Base-by-base conservation (phyloP, 2,888 invertebrate genomes). In the Sarcophaga rosellei region DNA sequence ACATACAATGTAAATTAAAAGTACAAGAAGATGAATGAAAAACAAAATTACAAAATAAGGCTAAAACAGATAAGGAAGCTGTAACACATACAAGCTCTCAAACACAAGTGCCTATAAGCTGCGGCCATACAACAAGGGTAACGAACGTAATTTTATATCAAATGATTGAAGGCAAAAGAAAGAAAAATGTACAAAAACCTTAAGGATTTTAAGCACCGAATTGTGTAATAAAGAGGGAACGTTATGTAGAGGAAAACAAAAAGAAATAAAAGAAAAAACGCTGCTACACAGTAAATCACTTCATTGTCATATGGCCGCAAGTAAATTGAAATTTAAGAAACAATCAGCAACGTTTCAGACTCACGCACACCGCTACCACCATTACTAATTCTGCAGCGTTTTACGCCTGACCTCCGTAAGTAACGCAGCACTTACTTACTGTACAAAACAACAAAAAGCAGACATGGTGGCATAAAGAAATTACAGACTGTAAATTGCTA, bases 291-390 rank as follows among this genome's bases (percentile, higher is more conserved):
- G 73, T 76, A 81, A 76, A 82, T 77, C 76, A 82, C 70, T 77
- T 72, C 59, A 77, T 82, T 81, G 81, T 81, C 74, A 81, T 75
- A 81, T 74, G 63, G 82, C 82, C 76, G 70, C 72, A 82, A 82
- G 76, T 76, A 77, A 82, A 82, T 82, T 82, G 82, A 82, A 82
- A 77, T 82, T 72, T 77, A 82, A 82, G 82, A 77, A 82, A 76
- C 82, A 82, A 82, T 76, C 76, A 76, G 66, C 15, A 66, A 21
- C 35, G 11, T 59, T 76, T 59, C 44, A 57, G n/a, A 45, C 57
- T 10, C 47, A 62, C 61, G 45, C 65, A 66, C 44, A 21, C 66
- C 17, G 17, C 53, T 53, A 4, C 53, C 17, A 53, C 1, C 1
- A 53, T 15, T 15, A 53, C 12, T 15, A 4, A 53, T 15, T 4